Percentiles rank a stretch among this genome's conserved stretches.
Evolutionary conservation across 2,113 vertebrate species (phyloP).

Genomic region (Alouatta palliata): DNA sequence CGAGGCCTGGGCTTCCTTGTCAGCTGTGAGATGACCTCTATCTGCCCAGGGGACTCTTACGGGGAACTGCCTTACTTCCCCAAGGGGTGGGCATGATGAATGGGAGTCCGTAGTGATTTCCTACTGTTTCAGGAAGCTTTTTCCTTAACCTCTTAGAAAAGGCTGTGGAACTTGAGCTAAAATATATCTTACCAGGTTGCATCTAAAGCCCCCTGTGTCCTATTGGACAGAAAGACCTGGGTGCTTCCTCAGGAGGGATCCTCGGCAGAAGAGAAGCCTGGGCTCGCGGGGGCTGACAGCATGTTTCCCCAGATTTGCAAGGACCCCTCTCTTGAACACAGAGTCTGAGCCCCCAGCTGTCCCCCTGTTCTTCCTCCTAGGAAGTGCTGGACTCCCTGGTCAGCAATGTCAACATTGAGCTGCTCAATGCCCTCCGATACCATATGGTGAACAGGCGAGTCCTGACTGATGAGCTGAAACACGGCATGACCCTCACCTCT

Average conservation of each 20-base stretch:
- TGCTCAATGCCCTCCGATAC: conserved; percentile 97
- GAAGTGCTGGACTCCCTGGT: conserved; percentile 97
- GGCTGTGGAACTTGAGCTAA: background rate
- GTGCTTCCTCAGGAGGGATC: background rate
- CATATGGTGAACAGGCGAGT: conserved; percentile 96
- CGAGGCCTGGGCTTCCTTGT: conserved; percentile 93
- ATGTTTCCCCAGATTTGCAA: background rate
- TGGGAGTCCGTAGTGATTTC: background rate
- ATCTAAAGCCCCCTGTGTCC: too few relatives aligned
- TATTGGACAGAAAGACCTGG: background rate
- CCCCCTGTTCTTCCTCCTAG: conserved; percentile 79
- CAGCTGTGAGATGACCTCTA: conserved; percentile 87
- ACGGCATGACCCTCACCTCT: conserved; percentile 90
- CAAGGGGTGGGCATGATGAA: background rate
- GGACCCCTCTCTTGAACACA: background rate
- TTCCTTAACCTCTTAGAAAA: background rate
- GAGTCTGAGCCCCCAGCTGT: background rate
- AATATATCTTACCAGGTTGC: background rate
- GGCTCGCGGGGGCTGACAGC: background rate
- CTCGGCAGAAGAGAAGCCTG: background rate
- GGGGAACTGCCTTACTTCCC: background rate
- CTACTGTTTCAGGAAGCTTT: background rate
- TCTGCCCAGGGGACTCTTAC: background rate
- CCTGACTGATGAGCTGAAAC: conserved; percentile 94
- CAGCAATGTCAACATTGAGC: conserved; percentile 98